Evolutionary conservation across 2,888 invertebrate species (phyloP).

Genomic region (Matsumyia berberina): DNA sequence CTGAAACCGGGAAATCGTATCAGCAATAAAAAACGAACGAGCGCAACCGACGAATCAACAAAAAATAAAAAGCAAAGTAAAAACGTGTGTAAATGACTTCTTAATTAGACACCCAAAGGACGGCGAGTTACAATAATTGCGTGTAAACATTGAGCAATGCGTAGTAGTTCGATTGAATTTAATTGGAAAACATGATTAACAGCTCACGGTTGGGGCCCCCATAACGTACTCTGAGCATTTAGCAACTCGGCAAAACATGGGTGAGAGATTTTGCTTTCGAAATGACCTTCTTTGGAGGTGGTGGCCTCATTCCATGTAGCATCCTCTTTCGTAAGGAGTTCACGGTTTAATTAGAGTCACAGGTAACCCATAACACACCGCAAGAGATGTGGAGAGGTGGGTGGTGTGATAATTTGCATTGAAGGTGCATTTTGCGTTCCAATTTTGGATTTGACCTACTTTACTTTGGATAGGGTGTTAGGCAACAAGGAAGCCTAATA

Average conservation of each 20-base stretch:
- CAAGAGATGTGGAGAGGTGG: too few relatives aligned
- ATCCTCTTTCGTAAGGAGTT: background rate
- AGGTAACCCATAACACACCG: too few relatives aligned
- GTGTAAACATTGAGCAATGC: constrained; percentile 52
- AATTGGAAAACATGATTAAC: constrained; percentile 40
- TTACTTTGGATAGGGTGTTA: too few relatives aligned
- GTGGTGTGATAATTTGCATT: too few relatives aligned
- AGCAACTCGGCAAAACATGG: constrained; percentile 6
- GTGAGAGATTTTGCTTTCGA: background rate
- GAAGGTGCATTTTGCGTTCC: too few relatives aligned
- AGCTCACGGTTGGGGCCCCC: constrained; percentile 9
- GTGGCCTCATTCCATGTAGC: too few relatives aligned
- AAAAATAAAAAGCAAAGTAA: background rate
- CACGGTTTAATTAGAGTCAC: background rate
- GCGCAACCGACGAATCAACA: background rate
- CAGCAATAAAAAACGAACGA: constrained; percentile 12
- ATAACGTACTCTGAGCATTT: constrained; percentile 3
- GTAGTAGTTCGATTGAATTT: constrained; percentile 35
- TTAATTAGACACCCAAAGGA: constrained; percentile 48
- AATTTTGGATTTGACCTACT: too few relatives aligned
- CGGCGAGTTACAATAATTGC: constrained; percentile 34
- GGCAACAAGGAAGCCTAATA: too few relatives aligned
- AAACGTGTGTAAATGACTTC: constrained; percentile 46
- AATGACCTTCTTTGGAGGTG: background rate
- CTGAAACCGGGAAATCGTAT: constrained; percentile 39